Percentiles rank a stretch among this genome's conserved stretches.
These are phyloP conservation scores for Chiloscyllium plagiosum DNA, from an alignment of 2,113 vertebrate species.

Conservation along the genomic window DNA sequence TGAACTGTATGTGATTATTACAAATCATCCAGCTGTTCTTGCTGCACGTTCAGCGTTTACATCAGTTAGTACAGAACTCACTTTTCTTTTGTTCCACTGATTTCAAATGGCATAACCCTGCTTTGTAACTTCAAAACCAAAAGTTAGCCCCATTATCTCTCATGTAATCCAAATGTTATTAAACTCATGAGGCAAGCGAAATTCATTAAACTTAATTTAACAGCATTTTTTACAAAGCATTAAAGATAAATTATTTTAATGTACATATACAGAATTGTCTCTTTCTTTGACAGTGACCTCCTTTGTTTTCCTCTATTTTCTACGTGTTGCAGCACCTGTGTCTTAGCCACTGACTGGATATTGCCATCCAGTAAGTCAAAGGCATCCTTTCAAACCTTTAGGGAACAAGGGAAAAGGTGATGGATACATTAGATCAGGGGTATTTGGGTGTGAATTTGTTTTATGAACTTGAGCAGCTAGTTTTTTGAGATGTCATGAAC, in stretches of 20 bases:
- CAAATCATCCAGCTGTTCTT: neutral
- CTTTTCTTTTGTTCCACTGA: neutral
- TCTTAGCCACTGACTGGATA: too few species aligned
- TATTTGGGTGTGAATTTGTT: too few species aligned
- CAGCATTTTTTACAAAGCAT: neutral
- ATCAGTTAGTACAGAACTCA: neutral
- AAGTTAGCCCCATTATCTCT: neutral
- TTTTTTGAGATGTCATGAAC: too few species aligned
- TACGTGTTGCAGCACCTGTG: too few species aligned
- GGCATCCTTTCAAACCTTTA: too few species aligned
- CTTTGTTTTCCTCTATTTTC: neutral
- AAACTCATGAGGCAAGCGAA: neutral
- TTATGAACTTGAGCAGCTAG: too few species aligned
- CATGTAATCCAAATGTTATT: neutral
- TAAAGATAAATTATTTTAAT: neutral
- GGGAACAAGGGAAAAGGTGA: too few species aligned
- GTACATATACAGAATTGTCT: neutral
- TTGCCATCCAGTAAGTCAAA: too few species aligned
- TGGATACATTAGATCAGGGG: too few species aligned
- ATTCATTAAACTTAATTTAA: neutral
- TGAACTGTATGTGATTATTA: too few species aligned
- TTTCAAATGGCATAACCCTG: neutral
- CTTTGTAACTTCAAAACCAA: neutral
- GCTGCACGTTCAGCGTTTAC: neutral
- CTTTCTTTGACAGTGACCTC: neutral